Base-by-base conservation (phyloP, 1,140 invertebrate genomes). In the Lordiphosa collinella region DNA sequence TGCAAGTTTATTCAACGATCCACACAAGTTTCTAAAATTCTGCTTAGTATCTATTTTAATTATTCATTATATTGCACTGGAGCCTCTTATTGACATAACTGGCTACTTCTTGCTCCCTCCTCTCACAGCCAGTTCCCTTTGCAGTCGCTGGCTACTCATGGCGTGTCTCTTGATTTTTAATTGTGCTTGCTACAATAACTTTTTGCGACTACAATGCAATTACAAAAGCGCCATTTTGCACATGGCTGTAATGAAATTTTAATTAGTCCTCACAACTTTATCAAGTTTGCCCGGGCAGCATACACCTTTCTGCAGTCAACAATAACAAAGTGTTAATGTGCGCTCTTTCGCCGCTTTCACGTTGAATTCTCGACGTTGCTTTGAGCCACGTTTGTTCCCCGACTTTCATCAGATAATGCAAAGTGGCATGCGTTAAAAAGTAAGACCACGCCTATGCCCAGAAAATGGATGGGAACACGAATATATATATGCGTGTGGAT, bases 191-290 rank as follows among this genome's bases (percentile, higher is more conserved):
- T 29, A 29, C 25, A 29, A 29, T 6, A 8, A 8, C 25, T 8
- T 8, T 29, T 29, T 29, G 25, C 25, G 25, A 29, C 7, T 29
- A 8, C 25, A 29, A 29, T 29, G 25, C 25, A 29, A 29, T 29
- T 29, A 29, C 25, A 8, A 8, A 29, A 29, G 25, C 25, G 46
- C 54, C 38, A 29, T 49, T 59, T 37, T 51, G 47, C 56, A 56
- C 58, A 67, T 46, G 48, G 51, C 32, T 44, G 53, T 56, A 52
- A 62, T 67, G 52, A 32, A 57, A 56, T 62, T 56, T 67, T 67
- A 67, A 67, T 67, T 67, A 67, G 64, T 50, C 62, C 37, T 56
- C 18, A 40, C 59, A 61, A 36, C 31, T 36, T 32, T 12, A 36
- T n/a, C 34, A 36, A 12, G 11, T 29, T 29, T 5, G 25, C 25